Conservation (phyloP, 92 coral and sea anemone species). For the Hydrozoanthus gracilis region DNA sequence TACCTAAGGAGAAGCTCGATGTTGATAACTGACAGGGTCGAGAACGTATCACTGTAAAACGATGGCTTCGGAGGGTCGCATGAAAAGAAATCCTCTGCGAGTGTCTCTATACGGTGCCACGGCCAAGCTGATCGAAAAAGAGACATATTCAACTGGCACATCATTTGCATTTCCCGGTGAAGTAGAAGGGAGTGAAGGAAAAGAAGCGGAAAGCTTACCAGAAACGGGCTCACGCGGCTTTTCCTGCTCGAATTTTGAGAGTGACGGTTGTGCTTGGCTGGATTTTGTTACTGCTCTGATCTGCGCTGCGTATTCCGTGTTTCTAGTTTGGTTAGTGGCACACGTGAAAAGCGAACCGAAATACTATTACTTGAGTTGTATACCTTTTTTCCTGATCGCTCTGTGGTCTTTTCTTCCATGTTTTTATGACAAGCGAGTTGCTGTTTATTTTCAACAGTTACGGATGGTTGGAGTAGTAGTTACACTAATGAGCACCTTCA, state of each 20-base stretch:
- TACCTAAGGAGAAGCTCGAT: too few species aligned
- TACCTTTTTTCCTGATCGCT: constrained; percentile 38
- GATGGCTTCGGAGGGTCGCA: background rate
- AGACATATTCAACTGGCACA: constrained; percentile 29
- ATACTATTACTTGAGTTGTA: constrained; percentile 10
- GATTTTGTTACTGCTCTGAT: constrained; percentile 26
- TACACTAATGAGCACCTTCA: constrained; percentile 54
- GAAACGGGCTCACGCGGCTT: background rate
- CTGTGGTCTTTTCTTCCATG: constrained; percentile 34
- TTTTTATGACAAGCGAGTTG: constrained; percentile 41
- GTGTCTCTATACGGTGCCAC: constrained; percentile 41
- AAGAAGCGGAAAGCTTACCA: background rate
- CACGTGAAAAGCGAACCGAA: constrained; percentile 16
- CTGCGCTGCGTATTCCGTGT: constrained; percentile 28
- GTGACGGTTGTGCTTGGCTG: constrained; percentile 26
- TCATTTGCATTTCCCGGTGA: constrained; percentile 34
- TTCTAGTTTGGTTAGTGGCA: constrained; percentile 41
- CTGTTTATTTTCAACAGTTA: constrained; percentile 30
- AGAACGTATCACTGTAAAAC: background rate
- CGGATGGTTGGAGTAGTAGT: constrained; percentile 37
- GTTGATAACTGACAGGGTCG: too few species aligned
- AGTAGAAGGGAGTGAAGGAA: background rate
- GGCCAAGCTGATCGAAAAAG: constrained; percentile 32
- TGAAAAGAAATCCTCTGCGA: constrained; percentile 36
- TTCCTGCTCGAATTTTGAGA: constrained; percentile 15